Evolutionary conservation across 2,113 vertebrate genomes (phyloP).

Genomic region (Lucifuga dentata): DNA sequence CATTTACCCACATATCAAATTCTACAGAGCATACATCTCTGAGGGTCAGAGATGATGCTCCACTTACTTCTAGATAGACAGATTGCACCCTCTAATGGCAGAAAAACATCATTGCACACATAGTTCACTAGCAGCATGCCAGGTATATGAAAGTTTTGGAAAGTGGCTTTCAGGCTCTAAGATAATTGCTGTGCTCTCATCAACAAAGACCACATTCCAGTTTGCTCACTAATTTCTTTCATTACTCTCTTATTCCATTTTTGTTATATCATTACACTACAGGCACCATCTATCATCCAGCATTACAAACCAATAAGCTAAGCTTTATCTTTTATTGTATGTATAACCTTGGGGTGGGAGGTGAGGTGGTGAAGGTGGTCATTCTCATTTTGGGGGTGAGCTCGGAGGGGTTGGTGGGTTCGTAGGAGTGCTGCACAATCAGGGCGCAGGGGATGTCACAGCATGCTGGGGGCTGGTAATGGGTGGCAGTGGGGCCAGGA

Average conservation of each 20-base stretch:
- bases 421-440: conserved; percentile 79
- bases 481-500: conserved; percentile 59
- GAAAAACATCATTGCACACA: conserved; percentile 51
- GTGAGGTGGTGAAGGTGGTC: conserved; percentile 80
- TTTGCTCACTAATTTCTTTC: conserved; percentile 16
- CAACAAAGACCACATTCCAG: conserved; percentile 9
- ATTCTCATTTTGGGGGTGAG: conserved; percentile 81
- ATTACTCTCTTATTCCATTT: conserved; percentile 1
- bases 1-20: conserved; percentile 4
- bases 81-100: conserved; percentile 59
- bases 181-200: conserved; percentile 15
- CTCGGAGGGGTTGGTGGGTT: conserved; percentile 72
- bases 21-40: conserved; percentile 8
- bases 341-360: conserved; percentile 81
- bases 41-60: conserved; percentile 24
- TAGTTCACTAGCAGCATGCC: conserved; percentile 43
- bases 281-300: conserved; percentile 31
- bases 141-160: conserved; percentile 11
- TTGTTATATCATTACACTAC: conserved; percentile 12
- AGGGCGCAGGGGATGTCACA: conserved; percentile 80
- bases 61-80: conserved; percentile 38
- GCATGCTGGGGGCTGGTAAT: conserved; percentile 79
- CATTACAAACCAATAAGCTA: conserved; percentile 52
- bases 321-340: conserved; percentile 72
- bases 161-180: conserved; percentile 40